Percentiles rank a stretch among this genome's conserved stretches.
Evolutionary conservation across 2,797 vertebrate species (phyloP).

Genomic region (Clarias platycephalus): DNA sequence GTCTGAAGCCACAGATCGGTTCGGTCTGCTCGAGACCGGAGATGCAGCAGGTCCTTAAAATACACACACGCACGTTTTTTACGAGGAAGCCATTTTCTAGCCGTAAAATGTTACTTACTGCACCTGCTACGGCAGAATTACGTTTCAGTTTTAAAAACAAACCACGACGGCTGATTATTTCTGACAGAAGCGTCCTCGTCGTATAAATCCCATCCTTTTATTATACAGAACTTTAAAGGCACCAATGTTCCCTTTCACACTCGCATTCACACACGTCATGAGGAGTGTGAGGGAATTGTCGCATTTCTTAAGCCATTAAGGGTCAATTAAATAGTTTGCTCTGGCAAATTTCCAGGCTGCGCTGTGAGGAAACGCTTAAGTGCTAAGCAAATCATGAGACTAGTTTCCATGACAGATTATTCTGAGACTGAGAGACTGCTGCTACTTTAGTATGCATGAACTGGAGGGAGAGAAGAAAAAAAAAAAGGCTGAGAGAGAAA

Average conservation of each 20-base stretch:
- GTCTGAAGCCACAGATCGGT: slow-evolving; percentile 8
- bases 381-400: slow-evolving; percentile 46
- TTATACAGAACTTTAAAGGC: background rate
- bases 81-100: background rate
- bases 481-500: slow-evolving; percentile 2
- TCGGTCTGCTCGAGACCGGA: background rate
- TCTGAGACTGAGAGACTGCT: slow-evolving; percentile 35
- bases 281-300: background rate
- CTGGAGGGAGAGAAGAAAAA: slow-evolving; percentile 1
- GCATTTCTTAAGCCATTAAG: slow-evolving; percentile 20
- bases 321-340: slow-evolving; percentile 41
- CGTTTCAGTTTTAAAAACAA: slow-evolving; percentile 16
- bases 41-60: background rate
- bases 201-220: background rate
- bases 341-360: slow-evolving; percentile 29
- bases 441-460: slow-evolving; percentile 45
- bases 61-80: background rate
- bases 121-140: background rate
- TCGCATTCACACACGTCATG: background rate
- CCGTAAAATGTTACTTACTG: background rate
- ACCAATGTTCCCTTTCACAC: background rate
- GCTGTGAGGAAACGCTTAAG: slow-evolving; percentile 26
- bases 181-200: background rate
- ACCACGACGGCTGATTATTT: slow-evolving; percentile 9
- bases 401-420: slow-evolving; percentile 43